Base-by-base conservation (phyloP, 2,797 vertebrate genomes). In the Oreochromis grahami region DNA sequence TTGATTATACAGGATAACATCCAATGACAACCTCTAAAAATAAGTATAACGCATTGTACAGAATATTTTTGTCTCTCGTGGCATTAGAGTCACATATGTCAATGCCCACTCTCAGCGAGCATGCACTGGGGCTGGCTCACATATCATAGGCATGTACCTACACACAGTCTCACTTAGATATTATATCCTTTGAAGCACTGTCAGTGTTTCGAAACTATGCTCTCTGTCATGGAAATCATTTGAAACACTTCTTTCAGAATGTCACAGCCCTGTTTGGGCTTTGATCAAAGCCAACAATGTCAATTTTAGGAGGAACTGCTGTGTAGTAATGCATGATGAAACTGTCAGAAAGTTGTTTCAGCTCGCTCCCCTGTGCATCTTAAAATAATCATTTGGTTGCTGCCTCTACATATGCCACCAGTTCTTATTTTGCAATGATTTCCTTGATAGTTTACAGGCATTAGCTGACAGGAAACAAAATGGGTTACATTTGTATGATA, bases 321-420 rank as follows among this genome's bases (percentile, higher is more conserved):
- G 91, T 90, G 88, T 94, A 94, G 95, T 95, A 95, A 95, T 90
- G 94, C 88, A 96, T 97, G 96, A 97, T 96, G 96, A 96, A 97
- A 97, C 95, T 96, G 96, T 96, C 95, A 96, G 96, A 96, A 97
- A 96, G 95, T 96, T 96, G 94, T 94, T 93, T 92, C 93, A 87
- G 84, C 87, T 76, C 14, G 68, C 92, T 95, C 90, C 93, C 93
- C 89, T 89, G 88, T 93, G 94, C 91, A 91, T 95, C 94, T 94
- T 95, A 94, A 96, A 96, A 96, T 96, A 94, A 96, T 96, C 85
- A 95, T 94, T 92, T 87, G 90, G 77, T 90, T 89, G 86, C 91
- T 90, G 93, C 92, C 89, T 93, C 87, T 87, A 87, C 91, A 87
- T 83, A 86, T 92, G 92, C 94, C 91, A 89, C 82, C 56, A 26